Evolutionary conservation across 2,113 vertebrate species (phyloP).

Genomic region (Nibea coibor): DNA sequence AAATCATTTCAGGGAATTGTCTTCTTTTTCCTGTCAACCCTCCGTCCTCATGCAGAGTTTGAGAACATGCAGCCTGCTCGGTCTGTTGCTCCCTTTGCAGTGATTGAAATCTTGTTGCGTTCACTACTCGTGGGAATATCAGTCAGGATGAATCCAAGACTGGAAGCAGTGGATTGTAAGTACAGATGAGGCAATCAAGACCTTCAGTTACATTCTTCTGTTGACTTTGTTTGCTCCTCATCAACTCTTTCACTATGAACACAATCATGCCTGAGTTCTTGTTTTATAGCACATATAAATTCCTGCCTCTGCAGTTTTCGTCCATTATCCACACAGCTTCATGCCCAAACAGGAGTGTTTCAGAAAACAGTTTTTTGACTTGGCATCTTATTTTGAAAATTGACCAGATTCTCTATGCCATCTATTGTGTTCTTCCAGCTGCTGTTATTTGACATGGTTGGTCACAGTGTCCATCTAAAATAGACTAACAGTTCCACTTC

Average conservation of each 20-base stretch:
- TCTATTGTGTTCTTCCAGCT: too few species aligned
- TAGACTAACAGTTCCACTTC: too few species aligned
- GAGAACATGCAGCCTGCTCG: not conserved
- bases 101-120: constrained; percentile 17
- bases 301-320: too few species aligned
- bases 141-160: not conserved
- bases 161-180: not conserved
- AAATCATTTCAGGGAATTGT: constrained; percentile 20
- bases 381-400: too few species aligned
- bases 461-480: too few species aligned
- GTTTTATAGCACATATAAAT: not conserved
- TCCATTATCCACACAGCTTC: too few species aligned
- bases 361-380: too few species aligned
- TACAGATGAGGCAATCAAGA: not conserved
- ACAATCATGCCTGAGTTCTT: not conserved
- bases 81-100: constrained; percentile 7
- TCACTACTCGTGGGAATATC: constrained; percentile 3
- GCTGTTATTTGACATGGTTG: too few species aligned
- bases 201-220: not conserved
- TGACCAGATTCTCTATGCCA: too few species aligned
- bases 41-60: not conserved
- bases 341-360: too few species aligned
- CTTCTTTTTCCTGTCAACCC: constrained; percentile 16
- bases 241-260: not conserved
- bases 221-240: not conserved